Evolutionary conservation across 2,888 invertebrate genomes (phyloP).

Genomic region (Stenichneumon culpator): DNA sequence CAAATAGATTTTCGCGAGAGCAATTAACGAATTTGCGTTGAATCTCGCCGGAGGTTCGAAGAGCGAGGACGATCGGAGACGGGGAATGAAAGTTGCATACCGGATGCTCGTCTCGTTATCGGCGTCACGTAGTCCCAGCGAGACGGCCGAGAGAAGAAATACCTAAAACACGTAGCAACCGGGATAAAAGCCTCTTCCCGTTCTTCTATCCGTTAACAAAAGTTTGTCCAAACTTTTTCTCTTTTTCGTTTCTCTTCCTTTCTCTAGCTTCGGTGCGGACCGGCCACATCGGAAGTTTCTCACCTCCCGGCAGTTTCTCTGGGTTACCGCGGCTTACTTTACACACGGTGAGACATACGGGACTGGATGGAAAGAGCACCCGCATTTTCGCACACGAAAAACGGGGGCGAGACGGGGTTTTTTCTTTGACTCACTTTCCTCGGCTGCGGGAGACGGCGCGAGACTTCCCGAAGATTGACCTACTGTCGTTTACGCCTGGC

Average conservation of each 20-base stretch:
- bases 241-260: not conserved
- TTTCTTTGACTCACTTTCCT: constrained; percentile 59
- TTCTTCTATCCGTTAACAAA: constrained; percentile 22
- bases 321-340: not conserved
- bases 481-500: constrained; percentile 23
- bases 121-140: not conserved
- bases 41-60: not conserved
- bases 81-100: not conserved
- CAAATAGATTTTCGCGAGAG: constrained; percentile 34
- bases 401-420: not conserved
- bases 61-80: not conserved
- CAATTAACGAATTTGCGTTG: constrained; percentile 24
- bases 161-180: constrained; percentile 11
- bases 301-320: constrained; percentile 6
- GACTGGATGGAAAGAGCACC: not conserved
- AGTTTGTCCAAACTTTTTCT: constrained; percentile 11
- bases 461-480: constrained; percentile 47
- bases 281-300: constrained; percentile 8
- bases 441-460: not conserved
- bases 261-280: not conserved
- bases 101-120: not conserved
- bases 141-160: not conserved
- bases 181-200: constrained; percentile 1
- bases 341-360: not conserved
- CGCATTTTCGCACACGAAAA: constrained; percentile 27